Conservation (phyloP, 92 coral and sea anemone genomes). For the Siderastrea radians region DNA sequence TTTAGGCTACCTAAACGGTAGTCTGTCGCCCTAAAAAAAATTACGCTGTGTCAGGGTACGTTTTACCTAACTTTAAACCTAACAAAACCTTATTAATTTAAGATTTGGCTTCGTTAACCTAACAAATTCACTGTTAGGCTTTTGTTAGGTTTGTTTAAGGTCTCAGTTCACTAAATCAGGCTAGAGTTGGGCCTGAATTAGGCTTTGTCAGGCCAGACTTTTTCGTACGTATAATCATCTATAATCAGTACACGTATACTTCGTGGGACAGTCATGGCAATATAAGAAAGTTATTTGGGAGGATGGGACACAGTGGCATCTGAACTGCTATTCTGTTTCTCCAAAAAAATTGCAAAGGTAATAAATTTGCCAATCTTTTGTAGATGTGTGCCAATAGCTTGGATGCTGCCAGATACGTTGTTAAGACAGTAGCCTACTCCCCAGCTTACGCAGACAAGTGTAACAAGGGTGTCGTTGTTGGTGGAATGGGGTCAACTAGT, state of each 20-base stretch:
- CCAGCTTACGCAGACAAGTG: slow-evolving; percentile 46
- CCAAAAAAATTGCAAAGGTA: not conserved
- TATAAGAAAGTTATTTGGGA: not conserved
- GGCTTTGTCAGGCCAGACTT: too few species aligned
- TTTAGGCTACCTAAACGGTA: too few species aligned
- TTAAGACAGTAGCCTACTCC: slow-evolving; percentile 31
- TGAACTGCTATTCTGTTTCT: not conserved
- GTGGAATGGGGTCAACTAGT: slow-evolving; percentile 58
- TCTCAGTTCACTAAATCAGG: too few species aligned
- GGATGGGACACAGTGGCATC: not conserved
- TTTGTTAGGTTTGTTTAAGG: too few species aligned
- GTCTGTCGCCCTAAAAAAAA: too few species aligned
- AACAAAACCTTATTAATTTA: too few species aligned
- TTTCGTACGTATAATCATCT: not conserved
- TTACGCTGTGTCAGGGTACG: too few species aligned
- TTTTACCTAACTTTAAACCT: too few species aligned
- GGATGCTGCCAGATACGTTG: slow-evolving; percentile 51
- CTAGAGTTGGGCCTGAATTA: too few species aligned
- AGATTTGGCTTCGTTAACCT: too few species aligned
- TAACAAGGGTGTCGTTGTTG: slow-evolving; percentile 57
- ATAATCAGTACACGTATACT: too few species aligned
- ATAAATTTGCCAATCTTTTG: not conserved
- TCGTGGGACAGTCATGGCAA: not conserved
- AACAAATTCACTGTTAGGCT: too few species aligned
- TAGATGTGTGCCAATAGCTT: slow-evolving; percentile 72